Evolutionary conservation across 2,888 invertebrate genomes (phyloP).

Genomic region (Uropetala carovei): DNA sequence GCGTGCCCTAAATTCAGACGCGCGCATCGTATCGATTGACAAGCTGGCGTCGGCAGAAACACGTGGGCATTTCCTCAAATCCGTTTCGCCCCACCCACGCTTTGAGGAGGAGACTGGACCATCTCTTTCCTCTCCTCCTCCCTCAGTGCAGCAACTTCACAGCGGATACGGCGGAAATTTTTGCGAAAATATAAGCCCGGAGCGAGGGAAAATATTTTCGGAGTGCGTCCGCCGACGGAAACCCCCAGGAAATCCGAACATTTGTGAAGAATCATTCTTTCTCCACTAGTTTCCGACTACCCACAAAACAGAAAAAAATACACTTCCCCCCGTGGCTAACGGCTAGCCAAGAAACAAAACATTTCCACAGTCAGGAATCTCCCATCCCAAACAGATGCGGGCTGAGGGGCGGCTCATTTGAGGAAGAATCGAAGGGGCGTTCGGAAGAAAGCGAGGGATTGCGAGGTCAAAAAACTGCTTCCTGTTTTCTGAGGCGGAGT

Average conservation of each 20-base stretch:
- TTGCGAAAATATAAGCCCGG: neutral
- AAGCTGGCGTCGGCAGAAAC: neutral
- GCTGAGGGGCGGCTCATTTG: neutral
- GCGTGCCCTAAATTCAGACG: neutral
- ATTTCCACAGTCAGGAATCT: conserved; percentile 55
- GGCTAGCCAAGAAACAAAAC: conserved; percentile 38
- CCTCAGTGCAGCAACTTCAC: neutral
- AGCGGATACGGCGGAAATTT: neutral
- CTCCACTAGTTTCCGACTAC: neutral
- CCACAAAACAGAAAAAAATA: neutral
- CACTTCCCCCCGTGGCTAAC: neutral
- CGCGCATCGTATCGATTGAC: neutral
- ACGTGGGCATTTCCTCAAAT: neutral
- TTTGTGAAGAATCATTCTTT: neutral
- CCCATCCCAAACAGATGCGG: conserved; percentile 58
- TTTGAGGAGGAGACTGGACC: neutral
- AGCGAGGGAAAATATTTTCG: conserved; percentile 1
- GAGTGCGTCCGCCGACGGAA: neutral
- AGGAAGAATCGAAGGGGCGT: neutral
- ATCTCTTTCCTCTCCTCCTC: neutral
- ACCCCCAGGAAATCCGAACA: neutral
- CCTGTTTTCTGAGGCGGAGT: conserved; percentile 50
- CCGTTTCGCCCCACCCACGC: neutral
- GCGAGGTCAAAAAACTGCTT: conserved; percentile 50
- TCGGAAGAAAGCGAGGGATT: neutral